Percentiles rank a stretch among this genome's conserved stretches.
phyloP scores from a whole-genome alignment of 2,797 vertebrate genomes.

The Ambastaia sidthimunki region DNA sequence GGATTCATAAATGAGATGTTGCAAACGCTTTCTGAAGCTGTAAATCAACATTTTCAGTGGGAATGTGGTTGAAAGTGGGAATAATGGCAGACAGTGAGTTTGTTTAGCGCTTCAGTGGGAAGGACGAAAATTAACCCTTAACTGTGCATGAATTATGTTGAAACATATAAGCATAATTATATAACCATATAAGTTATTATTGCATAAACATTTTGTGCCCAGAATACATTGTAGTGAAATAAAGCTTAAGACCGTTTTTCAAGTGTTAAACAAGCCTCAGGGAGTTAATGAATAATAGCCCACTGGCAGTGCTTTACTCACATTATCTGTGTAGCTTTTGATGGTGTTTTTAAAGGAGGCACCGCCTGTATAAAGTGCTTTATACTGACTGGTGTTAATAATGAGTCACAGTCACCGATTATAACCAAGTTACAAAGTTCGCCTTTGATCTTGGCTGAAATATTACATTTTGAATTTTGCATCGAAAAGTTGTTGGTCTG shows the following conservation, averaged over 20 bases:
- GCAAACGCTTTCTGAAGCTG: neutral
- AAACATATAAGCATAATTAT: no score
- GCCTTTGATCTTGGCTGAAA: neutral
- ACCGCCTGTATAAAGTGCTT: conserved; percentile 40
- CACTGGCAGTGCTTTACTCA: neutral
- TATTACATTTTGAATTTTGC: neutral
- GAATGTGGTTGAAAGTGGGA: conserved; percentile 9
- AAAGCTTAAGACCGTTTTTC: neutral
- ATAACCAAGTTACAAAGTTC: conserved; percentile 31
- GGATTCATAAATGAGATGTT: neutral
- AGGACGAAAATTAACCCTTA: conserved; percentile 31
- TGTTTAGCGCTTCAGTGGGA: conserved; percentile 9
- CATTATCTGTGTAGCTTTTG: neutral
- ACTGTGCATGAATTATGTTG: no score
- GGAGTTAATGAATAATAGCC: conserved; percentile 25
- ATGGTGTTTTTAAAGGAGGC: conserved; percentile 26
- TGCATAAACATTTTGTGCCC: no score
- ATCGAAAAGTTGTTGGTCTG: neutral
- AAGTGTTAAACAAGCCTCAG: neutral
- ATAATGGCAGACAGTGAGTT: neutral
- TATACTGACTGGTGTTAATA: conserved; percentile 33
- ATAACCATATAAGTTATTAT: no score
- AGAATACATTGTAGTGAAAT: neutral
- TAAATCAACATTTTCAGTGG: neutral
- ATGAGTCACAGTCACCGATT: conserved; percentile 24